These are phyloP conservation scores for Anarrhichthys ocellatus DNA, from an alignment of 2,113 vertebrate genomes.

Conservation along the genomic window DNA sequence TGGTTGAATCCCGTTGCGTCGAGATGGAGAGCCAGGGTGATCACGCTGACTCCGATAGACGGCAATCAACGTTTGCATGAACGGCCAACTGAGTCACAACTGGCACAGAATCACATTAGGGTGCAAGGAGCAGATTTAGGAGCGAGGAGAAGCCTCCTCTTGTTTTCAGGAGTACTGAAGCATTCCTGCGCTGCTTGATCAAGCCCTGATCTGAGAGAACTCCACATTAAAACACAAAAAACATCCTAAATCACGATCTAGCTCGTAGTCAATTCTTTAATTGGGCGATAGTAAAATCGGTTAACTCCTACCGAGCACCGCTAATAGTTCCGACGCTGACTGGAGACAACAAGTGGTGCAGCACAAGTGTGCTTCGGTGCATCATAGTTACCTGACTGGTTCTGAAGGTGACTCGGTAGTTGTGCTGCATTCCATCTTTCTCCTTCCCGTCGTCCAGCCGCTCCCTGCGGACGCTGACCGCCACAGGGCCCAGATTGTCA, in stretches of 20 bases:
- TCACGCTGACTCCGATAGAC: constrained; percentile 38
- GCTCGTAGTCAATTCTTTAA: constrained; percentile 10
- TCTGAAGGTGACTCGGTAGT: constrained; percentile 94
- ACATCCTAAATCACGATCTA: constrained; percentile 5
- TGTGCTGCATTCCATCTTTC: constrained; percentile 93
- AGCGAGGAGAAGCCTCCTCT: constrained; percentile 12
- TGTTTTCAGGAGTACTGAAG: constrained; percentile 47
- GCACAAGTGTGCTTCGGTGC: not conserved
- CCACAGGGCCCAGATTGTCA: constrained; percentile 95
- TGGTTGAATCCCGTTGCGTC: constrained; percentile 54
- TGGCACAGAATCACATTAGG: constrained; percentile 27
- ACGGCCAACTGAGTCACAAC: constrained; percentile 42
- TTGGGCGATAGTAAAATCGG: not conserved
- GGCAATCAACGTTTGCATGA: constrained; percentile 43
- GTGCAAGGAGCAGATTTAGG: constrained; percentile 47
- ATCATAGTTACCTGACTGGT: constrained; percentile 92
- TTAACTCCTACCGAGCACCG: constrained; percentile 4
- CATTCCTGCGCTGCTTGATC: constrained; percentile 50
- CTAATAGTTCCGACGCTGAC: not conserved
- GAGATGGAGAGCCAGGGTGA: not conserved
- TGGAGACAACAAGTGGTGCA: not conserved
- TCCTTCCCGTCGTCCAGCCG: constrained; percentile 94
- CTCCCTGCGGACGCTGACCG: constrained; percentile 94
- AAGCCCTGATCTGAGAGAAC: constrained; percentile 37
- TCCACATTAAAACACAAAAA: constrained; percentile 41